These are phyloP conservation scores for Corythornis leucogaster DNA, from an alignment of 2,797 vertebrate species.

Conservation along the genomic window DNA sequence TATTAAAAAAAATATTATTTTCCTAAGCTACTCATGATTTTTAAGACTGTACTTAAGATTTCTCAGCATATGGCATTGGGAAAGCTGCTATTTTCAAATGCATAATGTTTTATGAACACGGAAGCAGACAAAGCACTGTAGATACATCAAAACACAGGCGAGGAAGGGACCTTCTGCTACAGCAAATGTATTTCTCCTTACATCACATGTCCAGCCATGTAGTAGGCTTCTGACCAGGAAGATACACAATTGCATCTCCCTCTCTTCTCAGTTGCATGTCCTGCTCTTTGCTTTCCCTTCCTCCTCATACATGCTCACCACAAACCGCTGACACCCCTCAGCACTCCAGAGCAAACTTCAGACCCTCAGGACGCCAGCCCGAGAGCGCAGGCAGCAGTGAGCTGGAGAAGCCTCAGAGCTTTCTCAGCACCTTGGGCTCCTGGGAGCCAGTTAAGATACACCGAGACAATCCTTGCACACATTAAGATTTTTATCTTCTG, in stretches of 20 bases:
- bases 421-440: not conserved
- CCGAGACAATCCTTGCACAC: not conserved
- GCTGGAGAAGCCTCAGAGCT: not conserved
- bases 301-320: not conserved
- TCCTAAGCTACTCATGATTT: constrained; percentile 45
- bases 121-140: constrained; percentile 56
- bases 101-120: constrained; percentile 65
- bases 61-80: constrained; percentile 63
- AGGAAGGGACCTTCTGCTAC: constrained; percentile 55
- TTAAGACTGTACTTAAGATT: constrained; percentile 55
- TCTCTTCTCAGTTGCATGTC: not conserved
- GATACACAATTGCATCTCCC: not conserved
- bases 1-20: constrained; percentile 59
- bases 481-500: not conserved
- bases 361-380: not conserved
- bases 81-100: constrained; percentile 70
- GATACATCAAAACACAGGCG: constrained; percentile 51
- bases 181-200: constrained; percentile 26
- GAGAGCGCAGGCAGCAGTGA: fast-evolving
- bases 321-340: not conserved
- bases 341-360: not conserved
- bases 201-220: not conserved
- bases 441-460: not conserved
- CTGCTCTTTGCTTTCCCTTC: not conserved
- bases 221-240: not conserved